phyloP scores from a whole-genome alignment of 1,140 invertebrate species.

The Metaphire vulgaris region DNA sequence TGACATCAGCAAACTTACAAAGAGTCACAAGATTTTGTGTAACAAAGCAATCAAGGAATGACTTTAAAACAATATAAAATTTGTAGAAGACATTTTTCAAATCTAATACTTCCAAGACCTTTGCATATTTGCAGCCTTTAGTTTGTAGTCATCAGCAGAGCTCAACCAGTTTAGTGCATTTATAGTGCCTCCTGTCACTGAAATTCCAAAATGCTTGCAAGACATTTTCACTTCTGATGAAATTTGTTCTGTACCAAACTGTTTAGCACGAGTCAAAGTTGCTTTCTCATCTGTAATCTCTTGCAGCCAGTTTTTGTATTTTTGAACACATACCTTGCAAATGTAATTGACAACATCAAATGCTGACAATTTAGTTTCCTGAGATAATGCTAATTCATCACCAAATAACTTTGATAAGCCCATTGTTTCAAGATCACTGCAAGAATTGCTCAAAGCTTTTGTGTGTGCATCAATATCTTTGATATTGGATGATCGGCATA shows the following conservation, averaged over 20 bases:
- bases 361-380: not conserved
- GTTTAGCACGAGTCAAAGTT: not conserved
- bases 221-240: not conserved
- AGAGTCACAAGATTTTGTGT: not conserved
- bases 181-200: not conserved
- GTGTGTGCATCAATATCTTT: too few relatives aligned
- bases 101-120: not conserved
- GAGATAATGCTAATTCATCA: not conserved
- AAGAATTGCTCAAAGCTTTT: not conserved
- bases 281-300: not conserved
- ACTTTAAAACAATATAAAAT: not conserved
- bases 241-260: not conserved
- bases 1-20: not conserved
- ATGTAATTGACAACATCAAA: not conserved
- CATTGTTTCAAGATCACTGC: not conserved
- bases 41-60: not conserved
- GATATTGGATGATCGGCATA: not conserved
- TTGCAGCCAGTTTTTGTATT: not conserved
- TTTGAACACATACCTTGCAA: not conserved
- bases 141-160: not conserved
- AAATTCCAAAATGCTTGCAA: not conserved
- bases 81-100: not conserved
- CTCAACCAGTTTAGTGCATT: not conserved
- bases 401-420: not conserved
- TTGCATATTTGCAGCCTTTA: not conserved